Evolutionary conservation across 2,888 invertebrate genomes (phyloP).

Genomic region (Phyllotreta cruciferae): DNA sequence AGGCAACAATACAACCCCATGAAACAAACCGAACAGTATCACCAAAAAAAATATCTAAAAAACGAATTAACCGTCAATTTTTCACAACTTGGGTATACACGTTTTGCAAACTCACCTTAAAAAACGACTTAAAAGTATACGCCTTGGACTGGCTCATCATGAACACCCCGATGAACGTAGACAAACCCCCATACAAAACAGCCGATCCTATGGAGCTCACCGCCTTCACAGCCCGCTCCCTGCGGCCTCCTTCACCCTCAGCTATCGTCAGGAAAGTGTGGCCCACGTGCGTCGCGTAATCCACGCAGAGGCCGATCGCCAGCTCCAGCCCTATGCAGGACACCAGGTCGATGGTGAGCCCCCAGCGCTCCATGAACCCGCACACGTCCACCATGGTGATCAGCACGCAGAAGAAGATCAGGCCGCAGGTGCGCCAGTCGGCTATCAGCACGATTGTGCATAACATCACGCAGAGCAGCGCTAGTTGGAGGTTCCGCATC

Average conservation of each 20-base stretch:
- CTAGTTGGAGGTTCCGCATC: constrained; percentile 76
- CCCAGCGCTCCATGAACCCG: constrained; percentile 83
- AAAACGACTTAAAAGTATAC: constrained; percentile 79
- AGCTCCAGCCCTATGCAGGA: constrained; percentile 82
- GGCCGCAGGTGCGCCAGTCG: constrained; percentile 77
- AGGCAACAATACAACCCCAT: constrained; percentile 78
- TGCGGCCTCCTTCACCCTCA: constrained; percentile 62
- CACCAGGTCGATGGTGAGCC: constrained; percentile 78
- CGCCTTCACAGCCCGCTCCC: constrained; percentile 69
- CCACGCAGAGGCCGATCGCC: constrained; percentile 83
- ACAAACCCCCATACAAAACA: constrained; percentile 78
- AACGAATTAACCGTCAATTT: constrained; percentile 25
- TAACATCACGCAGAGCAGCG: constrained; percentile 79
- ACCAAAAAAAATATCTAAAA: constrained; percentile 78
- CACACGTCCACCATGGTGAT: constrained; percentile 77
- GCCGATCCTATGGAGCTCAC: constrained; percentile 78
- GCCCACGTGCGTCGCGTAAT: constrained; percentile 83
- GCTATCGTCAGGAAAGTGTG: constrained; percentile 77
- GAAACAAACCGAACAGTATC: constrained; percentile 78
- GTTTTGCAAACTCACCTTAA: constrained; percentile 61
- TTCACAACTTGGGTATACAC: not conserved
- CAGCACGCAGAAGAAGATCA: constrained; percentile 79
- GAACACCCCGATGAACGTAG: constrained; percentile 76
- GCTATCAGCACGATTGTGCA: constrained; percentile 79
- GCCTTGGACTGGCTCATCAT: constrained; percentile 75